These are phyloP conservation scores for Patella depressa DNA, from an alignment of 2,888 invertebrate species.

Conservation along the genomic window DNA sequence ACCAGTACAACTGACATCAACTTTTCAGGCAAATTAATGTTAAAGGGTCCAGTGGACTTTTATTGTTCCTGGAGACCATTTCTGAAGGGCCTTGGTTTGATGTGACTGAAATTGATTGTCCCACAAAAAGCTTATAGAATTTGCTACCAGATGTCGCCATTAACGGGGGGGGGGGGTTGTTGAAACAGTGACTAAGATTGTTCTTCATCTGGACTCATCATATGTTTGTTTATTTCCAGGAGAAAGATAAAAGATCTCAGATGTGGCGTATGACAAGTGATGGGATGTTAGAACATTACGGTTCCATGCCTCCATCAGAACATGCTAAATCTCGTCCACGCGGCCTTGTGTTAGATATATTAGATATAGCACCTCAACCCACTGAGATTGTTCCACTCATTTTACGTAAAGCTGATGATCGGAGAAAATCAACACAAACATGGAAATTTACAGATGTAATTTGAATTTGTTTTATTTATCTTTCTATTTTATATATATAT, in stretches of 20 bases:
- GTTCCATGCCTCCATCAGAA: constrained; percentile 76
- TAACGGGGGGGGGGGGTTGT: no score
- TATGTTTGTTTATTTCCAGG: constrained; percentile 44
- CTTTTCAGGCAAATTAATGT: no score
- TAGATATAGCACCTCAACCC: constrained; percentile 89
- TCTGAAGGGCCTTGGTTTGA: no score
- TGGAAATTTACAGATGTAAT: constrained; percentile 85
- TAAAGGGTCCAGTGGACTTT: no score
- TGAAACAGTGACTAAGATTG: no score
- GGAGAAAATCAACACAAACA: constrained; percentile 89
- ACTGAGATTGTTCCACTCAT: constrained; percentile 82
- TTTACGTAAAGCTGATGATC: constrained; percentile 85
- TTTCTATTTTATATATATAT: neutral
- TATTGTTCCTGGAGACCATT: no score
- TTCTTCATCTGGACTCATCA: no score
- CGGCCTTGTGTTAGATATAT: constrained; percentile 85
- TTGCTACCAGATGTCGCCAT: no score
- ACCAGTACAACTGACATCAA: no score
- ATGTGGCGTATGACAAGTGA: constrained; percentile 93
- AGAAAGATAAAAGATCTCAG: constrained; percentile 76
- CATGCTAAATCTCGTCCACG: constrained; percentile 52
- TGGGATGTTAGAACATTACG: constrained; percentile 94
- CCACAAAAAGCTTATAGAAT: no score
- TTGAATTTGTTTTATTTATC: neutral
- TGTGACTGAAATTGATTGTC: no score